These are phyloP conservation scores for Megathymus violae DNA, from an alignment of 1,140 invertebrate species.

Conservation along the genomic window DNA sequence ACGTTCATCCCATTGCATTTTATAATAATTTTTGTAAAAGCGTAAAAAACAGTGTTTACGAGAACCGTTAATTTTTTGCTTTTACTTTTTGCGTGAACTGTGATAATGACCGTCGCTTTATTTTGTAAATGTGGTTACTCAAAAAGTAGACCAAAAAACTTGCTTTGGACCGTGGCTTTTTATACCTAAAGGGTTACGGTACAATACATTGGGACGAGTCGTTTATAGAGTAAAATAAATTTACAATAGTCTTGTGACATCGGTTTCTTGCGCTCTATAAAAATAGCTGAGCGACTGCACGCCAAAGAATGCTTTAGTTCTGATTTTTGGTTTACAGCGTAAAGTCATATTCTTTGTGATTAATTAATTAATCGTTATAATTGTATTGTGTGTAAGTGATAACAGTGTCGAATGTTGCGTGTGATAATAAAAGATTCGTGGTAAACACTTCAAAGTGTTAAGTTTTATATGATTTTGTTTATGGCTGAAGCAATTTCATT, in stretches of 20 bases:
- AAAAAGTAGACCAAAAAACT: constrained; percentile 77
- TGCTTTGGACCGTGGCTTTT: constrained; percentile 49
- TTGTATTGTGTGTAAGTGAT: constrained; percentile 17
- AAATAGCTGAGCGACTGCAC: constrained; percentile 61
- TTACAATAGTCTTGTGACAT: constrained; percentile 68
- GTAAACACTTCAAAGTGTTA: neutral
- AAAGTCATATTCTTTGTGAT: constrained; percentile 38
- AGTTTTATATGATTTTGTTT: neutral
- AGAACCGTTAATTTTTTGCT: constrained; percentile 48
- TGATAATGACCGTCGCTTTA: constrained; percentile 63
- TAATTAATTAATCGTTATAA: constrained; percentile 17
- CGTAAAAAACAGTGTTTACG: neutral
- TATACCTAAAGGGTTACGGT: constrained; percentile 59
- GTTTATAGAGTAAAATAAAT: constrained; percentile 69
- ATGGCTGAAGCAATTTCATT: too few species aligned
- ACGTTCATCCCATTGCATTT: too few species aligned
- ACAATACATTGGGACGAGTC: constrained; percentile 59
- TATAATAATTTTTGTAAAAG: too few species aligned
- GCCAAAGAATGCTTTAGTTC: constrained; percentile 52
- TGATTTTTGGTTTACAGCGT: constrained; percentile 48
- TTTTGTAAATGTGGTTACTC: constrained; percentile 72
- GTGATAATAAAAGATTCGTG: neutral
- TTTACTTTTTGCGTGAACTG: constrained; percentile 29
- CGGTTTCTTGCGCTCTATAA: constrained; percentile 66
- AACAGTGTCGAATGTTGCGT: constrained; percentile 8